phyloP scores from a whole-genome alignment of 2,797 vertebrate species.

The Nyctalus aviator region DNA sequence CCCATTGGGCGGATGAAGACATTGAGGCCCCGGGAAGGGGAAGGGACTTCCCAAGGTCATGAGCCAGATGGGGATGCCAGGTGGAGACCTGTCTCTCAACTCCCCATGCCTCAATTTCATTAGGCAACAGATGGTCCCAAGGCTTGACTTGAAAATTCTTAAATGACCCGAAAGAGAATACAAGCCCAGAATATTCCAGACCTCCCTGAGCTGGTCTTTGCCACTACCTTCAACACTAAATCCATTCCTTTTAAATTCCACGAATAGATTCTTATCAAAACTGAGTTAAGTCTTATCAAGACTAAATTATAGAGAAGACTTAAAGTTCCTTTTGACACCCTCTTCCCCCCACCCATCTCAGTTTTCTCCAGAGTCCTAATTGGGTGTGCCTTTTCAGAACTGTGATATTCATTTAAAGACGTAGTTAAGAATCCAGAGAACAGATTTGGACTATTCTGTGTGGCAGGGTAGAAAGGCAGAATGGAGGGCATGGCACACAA shows the following conservation, averaged over 20 bases:
- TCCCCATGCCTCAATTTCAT: conserved; percentile 40
- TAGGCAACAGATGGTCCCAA: conserved; percentile 75
- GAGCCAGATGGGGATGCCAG: conserved; percentile 72
- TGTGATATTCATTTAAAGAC: not conserved
- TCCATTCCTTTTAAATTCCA: conserved; percentile 33
- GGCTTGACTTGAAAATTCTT: conserved; percentile 70
- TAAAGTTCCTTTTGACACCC: not conserved
- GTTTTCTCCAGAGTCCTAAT: not conserved
- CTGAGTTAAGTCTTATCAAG: not conserved
- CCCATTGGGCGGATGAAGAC: conserved; percentile 66
- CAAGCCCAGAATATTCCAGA: conserved; percentile 54
- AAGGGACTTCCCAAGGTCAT: conserved; percentile 47
- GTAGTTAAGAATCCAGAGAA: not conserved
- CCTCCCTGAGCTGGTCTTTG: conserved; percentile 40
- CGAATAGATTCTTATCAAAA: not conserved
- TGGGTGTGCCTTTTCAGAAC: conserved; percentile 8
- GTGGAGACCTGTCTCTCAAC: conserved; percentile 63
- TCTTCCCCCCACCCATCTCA: not conserved
- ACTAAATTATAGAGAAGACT: not conserved
- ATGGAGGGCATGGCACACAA: not conserved
- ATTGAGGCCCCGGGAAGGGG: conserved; percentile 48
- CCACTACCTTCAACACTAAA: not conserved
- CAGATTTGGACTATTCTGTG: not conserved
- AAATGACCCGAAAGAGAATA: conserved; percentile 60
- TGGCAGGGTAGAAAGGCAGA: not conserved